Evolutionary conservation across 2,113 vertebrate species (phyloP).

Genomic region (Dipodomys stephensi): DNA sequence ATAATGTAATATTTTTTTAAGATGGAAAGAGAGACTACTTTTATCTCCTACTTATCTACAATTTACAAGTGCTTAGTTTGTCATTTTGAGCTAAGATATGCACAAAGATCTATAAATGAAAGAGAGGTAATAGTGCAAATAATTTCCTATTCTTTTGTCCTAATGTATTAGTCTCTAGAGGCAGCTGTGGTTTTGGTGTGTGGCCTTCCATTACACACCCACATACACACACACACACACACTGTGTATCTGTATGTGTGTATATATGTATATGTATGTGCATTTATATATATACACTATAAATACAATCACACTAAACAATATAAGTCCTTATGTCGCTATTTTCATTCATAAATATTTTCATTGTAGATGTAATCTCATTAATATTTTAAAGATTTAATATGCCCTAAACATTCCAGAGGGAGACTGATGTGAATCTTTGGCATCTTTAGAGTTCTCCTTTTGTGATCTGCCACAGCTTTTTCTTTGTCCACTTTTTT

Average conservation of each 20-base stretch:
- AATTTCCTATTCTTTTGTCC: neutral
- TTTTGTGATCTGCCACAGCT: neutral
- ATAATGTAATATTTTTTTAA: neutral
- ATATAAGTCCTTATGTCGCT: neutral
- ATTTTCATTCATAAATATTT: too few species aligned
- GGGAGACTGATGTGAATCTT: neutral
- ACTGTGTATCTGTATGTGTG: too few species aligned
- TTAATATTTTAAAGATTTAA: neutral
- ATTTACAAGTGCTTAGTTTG: neutral
- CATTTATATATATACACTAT: neutral
- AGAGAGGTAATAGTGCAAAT: neutral
- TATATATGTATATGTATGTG: too few species aligned
- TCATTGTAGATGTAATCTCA: neutral
- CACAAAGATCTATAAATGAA: neutral
- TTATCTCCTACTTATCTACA: neutral
- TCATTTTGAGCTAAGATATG: neutral
- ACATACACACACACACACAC: neutral
- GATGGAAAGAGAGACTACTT: too few species aligned
- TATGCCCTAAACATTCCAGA: neutral
- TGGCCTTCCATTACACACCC: neutral
- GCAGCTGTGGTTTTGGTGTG: slow-evolving; percentile 3
- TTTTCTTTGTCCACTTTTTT: neutral
- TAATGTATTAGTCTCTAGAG: neutral
- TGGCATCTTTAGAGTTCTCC: neutral
- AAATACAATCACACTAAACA: neutral